Conservation (phyloP, 2,888 invertebrate species). For the Eurois occulta region DNA sequence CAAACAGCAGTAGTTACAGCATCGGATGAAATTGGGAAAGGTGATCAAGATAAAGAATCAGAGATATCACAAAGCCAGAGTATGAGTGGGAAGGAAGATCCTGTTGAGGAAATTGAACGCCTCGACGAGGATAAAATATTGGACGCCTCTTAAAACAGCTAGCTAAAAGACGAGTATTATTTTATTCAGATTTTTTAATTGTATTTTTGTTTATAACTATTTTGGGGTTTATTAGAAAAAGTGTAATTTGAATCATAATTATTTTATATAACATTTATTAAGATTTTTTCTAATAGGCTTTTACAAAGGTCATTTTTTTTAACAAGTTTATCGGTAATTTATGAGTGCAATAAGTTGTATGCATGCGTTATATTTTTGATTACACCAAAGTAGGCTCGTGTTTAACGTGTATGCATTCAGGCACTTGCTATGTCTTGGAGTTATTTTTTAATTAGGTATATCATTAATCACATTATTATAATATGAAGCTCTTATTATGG, state of each 20-base stretch:
- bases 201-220: neutral
- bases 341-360: neutral
- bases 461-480: neutral
- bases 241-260: constrained; percentile 12
- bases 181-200: neutral
- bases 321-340: neutral
- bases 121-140: neutral
- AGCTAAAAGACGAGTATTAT: neutral
- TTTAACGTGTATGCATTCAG: neutral
- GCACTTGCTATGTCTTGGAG: neutral
- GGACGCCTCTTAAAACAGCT: neutral
- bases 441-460: neutral
- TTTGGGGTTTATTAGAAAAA: neutral
- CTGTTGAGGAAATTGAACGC: neutral
- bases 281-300: constrained; percentile 5
- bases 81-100: neutral
- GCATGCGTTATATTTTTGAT: neutral
- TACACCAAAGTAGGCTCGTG: neutral
- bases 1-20: neutral
- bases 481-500: neutral
- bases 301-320: neutral
- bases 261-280: neutral
- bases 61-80: constrained; percentile 10
- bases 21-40: neutral
- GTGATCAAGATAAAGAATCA: constrained; percentile 4